Conservation (phyloP, 2,888 invertebrate species). For the Cryptus armator region DNA sequence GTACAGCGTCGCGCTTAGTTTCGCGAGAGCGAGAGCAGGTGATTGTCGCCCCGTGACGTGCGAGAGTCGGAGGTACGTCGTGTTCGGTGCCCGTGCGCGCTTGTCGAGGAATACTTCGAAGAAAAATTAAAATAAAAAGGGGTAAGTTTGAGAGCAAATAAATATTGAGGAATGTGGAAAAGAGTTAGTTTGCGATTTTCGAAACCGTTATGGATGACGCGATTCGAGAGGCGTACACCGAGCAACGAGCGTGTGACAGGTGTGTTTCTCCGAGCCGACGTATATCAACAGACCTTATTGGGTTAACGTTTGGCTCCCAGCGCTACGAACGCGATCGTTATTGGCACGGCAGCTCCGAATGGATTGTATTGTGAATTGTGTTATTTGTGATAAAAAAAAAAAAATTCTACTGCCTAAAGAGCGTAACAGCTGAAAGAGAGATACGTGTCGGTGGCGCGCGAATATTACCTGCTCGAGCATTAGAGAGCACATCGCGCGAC, state of each 20-base stretch:
- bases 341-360: slow-evolving; percentile 12
- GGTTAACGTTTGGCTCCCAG: background rate
- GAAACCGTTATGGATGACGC: background rate
- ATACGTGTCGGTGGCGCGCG: background rate
- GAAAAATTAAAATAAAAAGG: background rate
- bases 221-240: background rate
- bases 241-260: slow-evolving; percentile 3
- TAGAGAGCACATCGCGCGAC: slow-evolving; percentile 29
- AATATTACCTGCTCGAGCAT: background rate
- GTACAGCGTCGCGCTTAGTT: background rate
- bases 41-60: slow-evolving; percentile 19
- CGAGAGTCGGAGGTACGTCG: slow-evolving; percentile 7
- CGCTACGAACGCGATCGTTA: slow-evolving; percentile 14
- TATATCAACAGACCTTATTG: slow-evolving; percentile 15
- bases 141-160: background rate
- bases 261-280: background rate
- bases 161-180: background rate
- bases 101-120: background rate
- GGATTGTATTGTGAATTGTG: slow-evolving; percentile 13
- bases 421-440: slow-evolving; percentile 22
- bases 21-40: slow-evolving; percentile 8
- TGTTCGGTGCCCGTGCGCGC: background rate
- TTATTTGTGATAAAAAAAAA: background rate
- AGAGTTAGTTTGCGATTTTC: background rate
- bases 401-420: background rate